These are phyloP conservation scores for Hoplostethus atlanticus DNA, from an alignment of 2,797 vertebrate species.

Conservation along the genomic window DNA sequence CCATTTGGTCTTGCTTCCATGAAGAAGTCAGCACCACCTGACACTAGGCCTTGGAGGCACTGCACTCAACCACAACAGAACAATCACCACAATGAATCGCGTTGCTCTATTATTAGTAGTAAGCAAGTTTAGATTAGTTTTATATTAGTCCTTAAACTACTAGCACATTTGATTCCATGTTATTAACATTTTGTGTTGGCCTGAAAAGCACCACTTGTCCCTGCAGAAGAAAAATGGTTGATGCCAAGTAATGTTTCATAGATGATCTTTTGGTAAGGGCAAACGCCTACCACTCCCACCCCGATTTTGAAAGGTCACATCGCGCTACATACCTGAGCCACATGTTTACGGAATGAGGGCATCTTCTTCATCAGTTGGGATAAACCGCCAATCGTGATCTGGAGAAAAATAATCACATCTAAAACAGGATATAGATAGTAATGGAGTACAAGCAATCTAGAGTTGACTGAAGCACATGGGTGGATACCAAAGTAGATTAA, in stretches of 20 bases:
- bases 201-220: too few relatives aligned
- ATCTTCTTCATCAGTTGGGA: slow-evolving; percentile 98
- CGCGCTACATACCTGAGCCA: slow-evolving; percentile 87
- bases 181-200: too few relatives aligned
- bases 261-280: too few relatives aligned
- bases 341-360: slow-evolving; percentile 94
- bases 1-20: not conserved
- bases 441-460: not conserved
- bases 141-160: too few relatives aligned
- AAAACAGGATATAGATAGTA: not conserved
- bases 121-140: not conserved
- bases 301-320: not conserved
- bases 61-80: slow-evolving; percentile 31
- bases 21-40: not conserved
- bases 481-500: too few relatives aligned
- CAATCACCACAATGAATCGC: slow-evolving; percentile 19
- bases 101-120: not conserved
- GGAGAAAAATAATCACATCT: slow-evolving; percentile 17
- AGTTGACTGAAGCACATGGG: not conserved
- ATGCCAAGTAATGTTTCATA: too few relatives aligned
- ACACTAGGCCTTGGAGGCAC: slow-evolving; percentile 16
- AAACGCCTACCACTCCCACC: too few relatives aligned
- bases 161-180: not conserved
- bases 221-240: too few relatives aligned
- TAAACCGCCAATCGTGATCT: slow-evolving; percentile 91